Evolutionary conservation across 2,888 invertebrate species (phyloP).

Genomic region (Pachydiplax longipennis): DNA sequence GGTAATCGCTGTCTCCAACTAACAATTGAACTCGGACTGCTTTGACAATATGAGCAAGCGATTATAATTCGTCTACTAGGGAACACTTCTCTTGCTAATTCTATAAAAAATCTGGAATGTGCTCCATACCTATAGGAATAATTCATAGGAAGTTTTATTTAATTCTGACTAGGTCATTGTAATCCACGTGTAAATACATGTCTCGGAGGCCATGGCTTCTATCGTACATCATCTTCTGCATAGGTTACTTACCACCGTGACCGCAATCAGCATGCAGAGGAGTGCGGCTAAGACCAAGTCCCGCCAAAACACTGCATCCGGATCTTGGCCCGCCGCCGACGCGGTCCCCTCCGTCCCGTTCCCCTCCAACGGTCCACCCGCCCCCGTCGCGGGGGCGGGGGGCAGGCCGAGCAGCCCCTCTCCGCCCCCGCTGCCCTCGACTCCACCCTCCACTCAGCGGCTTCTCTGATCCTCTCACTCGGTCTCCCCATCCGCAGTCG

Average conservation of each 20-base stretch:
- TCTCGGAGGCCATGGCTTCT: not conserved
- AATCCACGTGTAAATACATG: not conserved
- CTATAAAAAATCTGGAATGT: no score
- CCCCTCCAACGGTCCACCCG: conserved; percentile 25
- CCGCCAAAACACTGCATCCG: conserved; percentile 54
- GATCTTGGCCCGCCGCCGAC: conserved; percentile 45
- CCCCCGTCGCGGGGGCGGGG: conserved; percentile 2
- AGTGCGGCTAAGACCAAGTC: conserved; percentile 70
- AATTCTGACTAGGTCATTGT: no score
- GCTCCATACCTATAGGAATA: no score
- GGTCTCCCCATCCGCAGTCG: not conserved
- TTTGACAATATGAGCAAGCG: no score
- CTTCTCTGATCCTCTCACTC: not conserved
- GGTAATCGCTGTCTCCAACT: no score
- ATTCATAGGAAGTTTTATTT: no score
- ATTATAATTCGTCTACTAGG: no score
- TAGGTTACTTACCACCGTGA: conserved; percentile 64
- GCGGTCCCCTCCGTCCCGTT: conserved; percentile 44
- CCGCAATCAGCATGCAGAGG: conserved; percentile 72
- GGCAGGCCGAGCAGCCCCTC: not conserved
- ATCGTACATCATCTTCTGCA: not conserved
- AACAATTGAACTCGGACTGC: no score
- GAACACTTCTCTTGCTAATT: no score
- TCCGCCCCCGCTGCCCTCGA: conserved; percentile 7
- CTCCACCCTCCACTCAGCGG: not conserved